Conservation (phyloP, 2,113 vertebrate species). For the Urocynchramus pylzowi region DNA sequence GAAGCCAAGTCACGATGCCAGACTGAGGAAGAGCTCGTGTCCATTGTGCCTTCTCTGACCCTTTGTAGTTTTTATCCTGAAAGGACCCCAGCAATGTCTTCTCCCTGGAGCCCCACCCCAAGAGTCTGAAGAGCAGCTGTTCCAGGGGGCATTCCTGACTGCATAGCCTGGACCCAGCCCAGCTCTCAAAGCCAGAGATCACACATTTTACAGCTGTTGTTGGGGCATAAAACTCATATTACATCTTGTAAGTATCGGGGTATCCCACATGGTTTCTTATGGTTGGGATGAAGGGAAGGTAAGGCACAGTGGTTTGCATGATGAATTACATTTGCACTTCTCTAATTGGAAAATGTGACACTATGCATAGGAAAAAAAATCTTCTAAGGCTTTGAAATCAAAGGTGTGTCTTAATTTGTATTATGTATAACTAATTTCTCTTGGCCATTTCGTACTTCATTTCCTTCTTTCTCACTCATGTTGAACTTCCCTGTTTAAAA, state of each 20-base stretch:
- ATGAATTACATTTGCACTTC: neutral
- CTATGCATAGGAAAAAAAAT: neutral
- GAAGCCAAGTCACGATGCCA: neutral
- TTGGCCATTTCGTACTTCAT: neutral
- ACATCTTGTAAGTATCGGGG: neutral
- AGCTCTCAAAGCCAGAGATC: neutral
- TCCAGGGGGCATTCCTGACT: neutral
- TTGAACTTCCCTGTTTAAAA: neutral
- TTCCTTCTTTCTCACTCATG: neutral
- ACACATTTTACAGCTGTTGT: neutral
- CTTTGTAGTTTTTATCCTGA: neutral
- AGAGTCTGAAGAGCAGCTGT: neutral
- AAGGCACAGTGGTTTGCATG: neutral
- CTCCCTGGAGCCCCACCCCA: neutral
- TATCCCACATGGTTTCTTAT: neutral
- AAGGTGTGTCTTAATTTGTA: neutral
- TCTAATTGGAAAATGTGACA: neutral
- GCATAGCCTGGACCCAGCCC: neutral
- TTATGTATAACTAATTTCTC: neutral
- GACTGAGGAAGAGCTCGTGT: fast-evolving
- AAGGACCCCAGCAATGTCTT: fast-evolving
- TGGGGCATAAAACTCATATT: neutral
- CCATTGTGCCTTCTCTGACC: neutral
- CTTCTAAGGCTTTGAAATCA: neutral
- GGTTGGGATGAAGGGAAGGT: neutral